These are phyloP conservation scores for Anniella stebbinsi DNA, from an alignment of 2,797 vertebrate species.

Conservation along the genomic window DNA sequence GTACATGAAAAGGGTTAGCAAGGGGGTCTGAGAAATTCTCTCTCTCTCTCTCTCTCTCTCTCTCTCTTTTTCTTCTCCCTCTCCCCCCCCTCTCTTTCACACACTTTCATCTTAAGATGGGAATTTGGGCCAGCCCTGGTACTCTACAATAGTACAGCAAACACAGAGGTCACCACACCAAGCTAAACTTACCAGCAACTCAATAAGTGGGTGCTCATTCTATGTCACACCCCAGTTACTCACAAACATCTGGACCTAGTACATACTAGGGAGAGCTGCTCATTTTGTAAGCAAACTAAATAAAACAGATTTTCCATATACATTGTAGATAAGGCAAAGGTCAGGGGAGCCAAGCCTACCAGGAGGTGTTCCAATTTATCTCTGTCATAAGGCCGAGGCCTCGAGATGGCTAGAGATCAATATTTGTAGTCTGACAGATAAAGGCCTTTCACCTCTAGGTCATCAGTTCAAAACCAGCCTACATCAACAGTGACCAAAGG, in stretches of 20 bases:
- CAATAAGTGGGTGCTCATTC: slow-evolving; percentile 35
- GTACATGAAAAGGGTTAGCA: neutral
- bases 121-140: neutral
- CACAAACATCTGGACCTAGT: slow-evolving; percentile 10
- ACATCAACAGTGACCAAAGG: slow-evolving; percentile 50
- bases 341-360: slow-evolving; percentile 62
- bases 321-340: slow-evolving; percentile 70
- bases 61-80: too few relatives aligned
- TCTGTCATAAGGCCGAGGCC: slow-evolving; percentile 72
- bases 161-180: neutral
- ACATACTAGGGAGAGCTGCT: slow-evolving; percentile 36
- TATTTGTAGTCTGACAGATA: slow-evolving; percentile 66
- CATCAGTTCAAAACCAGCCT: slow-evolving; percentile 60
- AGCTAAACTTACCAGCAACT: neutral
- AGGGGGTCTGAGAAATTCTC: neutral
- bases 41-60: too few relatives aligned
- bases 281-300: slow-evolving; percentile 65
- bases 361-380: slow-evolving; percentile 72
- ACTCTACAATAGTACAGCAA: neutral
- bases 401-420: slow-evolving; percentile 73
- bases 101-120: neutral
- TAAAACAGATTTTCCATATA: slow-evolving; percentile 70
- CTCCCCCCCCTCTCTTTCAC: neutral
- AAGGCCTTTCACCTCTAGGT: slow-evolving; percentile 75
- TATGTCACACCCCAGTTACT: neutral